Percentiles rank a stretch among this genome's conserved stretches.
Evolutionary conservation across 92 coral and sea anemone genomes (phyloP).

Genomic region (Muricea muricata): DNA sequence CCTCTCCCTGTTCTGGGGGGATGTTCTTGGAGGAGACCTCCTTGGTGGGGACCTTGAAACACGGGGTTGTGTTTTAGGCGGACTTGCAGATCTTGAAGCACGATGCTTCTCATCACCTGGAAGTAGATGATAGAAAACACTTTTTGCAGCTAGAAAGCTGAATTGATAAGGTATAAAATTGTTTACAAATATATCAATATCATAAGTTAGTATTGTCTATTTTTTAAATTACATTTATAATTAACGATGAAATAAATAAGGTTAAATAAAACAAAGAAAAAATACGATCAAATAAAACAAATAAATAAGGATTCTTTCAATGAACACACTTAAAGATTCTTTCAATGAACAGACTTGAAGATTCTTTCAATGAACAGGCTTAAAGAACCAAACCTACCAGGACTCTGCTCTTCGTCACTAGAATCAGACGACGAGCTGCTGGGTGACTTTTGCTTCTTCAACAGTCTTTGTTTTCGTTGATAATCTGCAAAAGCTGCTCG

Average conservation of each 20-base stretch:
- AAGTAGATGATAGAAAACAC: not conserved
- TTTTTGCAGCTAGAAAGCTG: no score
- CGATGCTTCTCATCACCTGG: conserved; percentile 2
- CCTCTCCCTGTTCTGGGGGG: not conserved
- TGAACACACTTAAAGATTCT: no score
- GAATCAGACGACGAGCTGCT: conserved; percentile 5
- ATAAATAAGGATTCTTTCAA: no score
- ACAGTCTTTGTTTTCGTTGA: not conserved
- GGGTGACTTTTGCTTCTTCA: not conserved
- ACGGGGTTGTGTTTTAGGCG: not conserved
- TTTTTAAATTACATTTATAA: no score
- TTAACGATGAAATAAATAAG: no score
- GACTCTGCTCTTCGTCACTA: not conserved
- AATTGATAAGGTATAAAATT: not conserved
- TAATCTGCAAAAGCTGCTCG: not conserved
- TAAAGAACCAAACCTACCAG: no score
- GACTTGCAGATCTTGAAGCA: not conserved
- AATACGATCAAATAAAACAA: no score
- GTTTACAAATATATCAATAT: no score
- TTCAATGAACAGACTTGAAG: no score
- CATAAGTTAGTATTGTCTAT: no score
- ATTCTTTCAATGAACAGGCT: no score
- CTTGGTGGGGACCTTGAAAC: conserved; percentile 22
- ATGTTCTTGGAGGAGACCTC: conserved; percentile 7
- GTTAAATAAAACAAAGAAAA: no score